These are phyloP conservation scores for Lasiurus cinereus DNA, from an alignment of 2,113 vertebrate genomes.

Conservation along the genomic window DNA sequence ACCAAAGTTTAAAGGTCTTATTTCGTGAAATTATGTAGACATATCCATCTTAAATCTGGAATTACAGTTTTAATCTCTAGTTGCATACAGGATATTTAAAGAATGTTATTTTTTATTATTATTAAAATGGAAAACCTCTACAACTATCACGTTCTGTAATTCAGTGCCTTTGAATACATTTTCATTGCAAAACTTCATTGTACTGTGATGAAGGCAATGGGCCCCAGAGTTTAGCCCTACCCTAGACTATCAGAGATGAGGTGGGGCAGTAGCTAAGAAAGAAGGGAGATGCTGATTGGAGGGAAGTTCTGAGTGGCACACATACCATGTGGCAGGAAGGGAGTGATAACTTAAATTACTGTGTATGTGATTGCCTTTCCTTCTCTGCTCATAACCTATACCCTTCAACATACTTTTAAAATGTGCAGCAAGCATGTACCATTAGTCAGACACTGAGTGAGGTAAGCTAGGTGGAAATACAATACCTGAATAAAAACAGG, in stretches of 20 bases:
- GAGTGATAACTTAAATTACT: background rate
- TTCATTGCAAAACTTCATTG: background rate
- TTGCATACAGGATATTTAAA: background rate
- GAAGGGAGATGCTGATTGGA: background rate
- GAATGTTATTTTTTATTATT: background rate
- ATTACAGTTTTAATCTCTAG: background rate
- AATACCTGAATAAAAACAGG: background rate
- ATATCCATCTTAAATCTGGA: background rate
- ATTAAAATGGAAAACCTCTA: constrained; percentile 14
- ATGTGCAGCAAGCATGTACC: background rate
- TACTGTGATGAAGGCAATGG: background rate
- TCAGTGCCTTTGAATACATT: constrained; percentile 26
- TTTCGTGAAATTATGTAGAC: background rate
- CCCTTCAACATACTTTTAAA: background rate
- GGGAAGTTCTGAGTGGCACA: background rate
- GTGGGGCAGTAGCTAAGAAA: background rate
- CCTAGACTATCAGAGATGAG: background rate
- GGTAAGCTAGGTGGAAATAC: background rate
- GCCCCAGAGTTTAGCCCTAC: background rate
- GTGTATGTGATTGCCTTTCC: background rate
- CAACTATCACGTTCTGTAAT: background rate
- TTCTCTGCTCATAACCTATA: background rate
- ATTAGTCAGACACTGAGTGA: background rate
- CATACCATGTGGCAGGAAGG: background rate
- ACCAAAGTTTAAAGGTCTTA: background rate